Percentiles rank a stretch among this genome's conserved stretches.
Evolutionary conservation across 1,140 invertebrate species (phyloP).

Genomic region (Habropoda laboriosa): DNA sequence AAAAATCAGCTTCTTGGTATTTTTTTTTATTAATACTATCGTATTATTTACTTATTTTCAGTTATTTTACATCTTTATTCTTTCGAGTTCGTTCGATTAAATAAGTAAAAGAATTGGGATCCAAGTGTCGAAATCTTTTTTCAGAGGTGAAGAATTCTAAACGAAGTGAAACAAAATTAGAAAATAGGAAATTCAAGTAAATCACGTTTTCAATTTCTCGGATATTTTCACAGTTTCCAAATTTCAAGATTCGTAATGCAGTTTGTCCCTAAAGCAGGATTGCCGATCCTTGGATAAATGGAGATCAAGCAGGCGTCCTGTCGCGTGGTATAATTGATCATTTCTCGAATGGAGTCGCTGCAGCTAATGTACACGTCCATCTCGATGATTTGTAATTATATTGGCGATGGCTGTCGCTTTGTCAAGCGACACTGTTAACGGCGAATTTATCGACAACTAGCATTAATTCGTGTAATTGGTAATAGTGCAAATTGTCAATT

Average conservation of each 20-base stretch:
- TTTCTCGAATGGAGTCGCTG: slow-evolving; percentile 12
- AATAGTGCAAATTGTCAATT: not conserved
- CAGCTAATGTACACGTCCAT: slow-evolving; percentile 16
- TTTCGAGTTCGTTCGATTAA: too few relatives aligned
- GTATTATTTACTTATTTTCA: too few relatives aligned
- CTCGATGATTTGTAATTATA: slow-evolving; percentile 34
- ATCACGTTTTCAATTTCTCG: too few relatives aligned
- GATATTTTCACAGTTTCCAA: too few relatives aligned
- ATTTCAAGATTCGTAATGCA: not conserved
- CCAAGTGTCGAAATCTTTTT: too few relatives aligned
- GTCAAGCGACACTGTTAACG: slow-evolving; percentile 10
- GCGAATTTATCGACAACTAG: slow-evolving; percentile 18
- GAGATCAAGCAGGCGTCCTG: not conserved
- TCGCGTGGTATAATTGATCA: slow-evolving; percentile 29
- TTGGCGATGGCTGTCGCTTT: slow-evolving; percentile 24
- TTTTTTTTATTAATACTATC: too few relatives aligned
- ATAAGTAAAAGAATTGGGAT: too few relatives aligned
- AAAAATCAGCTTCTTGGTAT: too few relatives aligned
- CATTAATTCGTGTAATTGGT: slow-evolving; percentile 17
- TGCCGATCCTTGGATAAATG: slow-evolving; percentile 8
- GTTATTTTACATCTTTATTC: too few relatives aligned
- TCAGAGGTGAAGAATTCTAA: too few relatives aligned
- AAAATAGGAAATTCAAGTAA: too few relatives aligned
- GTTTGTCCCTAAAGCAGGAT: not conserved
- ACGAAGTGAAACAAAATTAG: too few relatives aligned